Evolutionary conservation across 2,797 vertebrate genomes (phyloP), one percentile per base, ranked within the genome.

Genomic region (Chiroxiphia lanceolata): DNA sequence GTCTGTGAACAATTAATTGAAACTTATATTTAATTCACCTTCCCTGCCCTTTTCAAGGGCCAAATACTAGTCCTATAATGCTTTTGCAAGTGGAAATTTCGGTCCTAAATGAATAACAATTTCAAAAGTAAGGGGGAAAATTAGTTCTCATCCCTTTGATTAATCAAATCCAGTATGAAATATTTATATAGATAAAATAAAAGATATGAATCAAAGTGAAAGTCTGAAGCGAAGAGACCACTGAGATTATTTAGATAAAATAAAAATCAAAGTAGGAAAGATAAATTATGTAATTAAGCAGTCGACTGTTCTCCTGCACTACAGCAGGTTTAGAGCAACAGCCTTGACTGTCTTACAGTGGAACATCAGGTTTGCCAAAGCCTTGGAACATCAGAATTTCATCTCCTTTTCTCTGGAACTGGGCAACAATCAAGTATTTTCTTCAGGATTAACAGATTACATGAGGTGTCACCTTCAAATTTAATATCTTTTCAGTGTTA

Each of bases 101-200:
- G 23, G 25, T 42, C 45, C 48, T 88, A 77, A 91, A 89, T 56
- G 33, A 84, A 47, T 65, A 96, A 76, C 38, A 72, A 40, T 72
- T 94, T 83, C 38, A 91, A 86, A 88, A 93, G 38, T 53, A 69
- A 88, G 45, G 25, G 22, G 12, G 38, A 61, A 90, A 86, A 95
- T 72, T 90, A 57, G 23, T 93, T 94, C 59, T 79, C 26, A 34
- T 75, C 22, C 29, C n/a, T 93, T 93, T 87, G 54, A 89, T 91
- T 88, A 92, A 90, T 74, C 53, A 80, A 92, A 87, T 48, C 20
- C 63, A 65, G 25, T 53, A 87, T 93, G 63, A 96, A 95, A 93
- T 94, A 94, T 92, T 96, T 94, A 93, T 77, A 68, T 11, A 68
- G 83, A 87, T 86, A 92, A 92, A 95, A 91, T 80, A 95, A 95